A percentile compares a stretch with the other conserved stretches of the same genome.
Evolutionary conservation across 1,140 invertebrate genomes (phyloP).

Genomic region (Drosophila subpulchrella): DNA sequence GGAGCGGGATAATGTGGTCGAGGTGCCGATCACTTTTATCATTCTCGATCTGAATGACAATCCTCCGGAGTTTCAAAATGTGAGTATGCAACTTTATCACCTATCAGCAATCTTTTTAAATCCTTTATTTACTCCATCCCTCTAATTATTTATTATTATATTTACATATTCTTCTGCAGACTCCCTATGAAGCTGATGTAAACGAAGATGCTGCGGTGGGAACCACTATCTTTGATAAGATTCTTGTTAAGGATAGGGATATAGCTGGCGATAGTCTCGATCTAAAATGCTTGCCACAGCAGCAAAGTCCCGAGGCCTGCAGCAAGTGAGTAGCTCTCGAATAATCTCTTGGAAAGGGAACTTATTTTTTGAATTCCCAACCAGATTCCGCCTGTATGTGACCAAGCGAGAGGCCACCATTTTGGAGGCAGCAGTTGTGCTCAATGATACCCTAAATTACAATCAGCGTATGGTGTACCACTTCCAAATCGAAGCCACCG

Average conservation of each 20-base stretch:
- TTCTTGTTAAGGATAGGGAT: slow-evolving; percentile 92
- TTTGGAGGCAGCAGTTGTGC: slow-evolving; percentile 88
- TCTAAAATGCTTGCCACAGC: slow-evolving; percentile 87
- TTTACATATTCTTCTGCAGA: slow-evolving; percentile 82
- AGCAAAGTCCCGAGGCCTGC: slow-evolving; percentile 79
- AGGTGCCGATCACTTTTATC: slow-evolving; percentile 92
- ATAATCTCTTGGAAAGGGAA: background rate
- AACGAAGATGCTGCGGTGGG: slow-evolving; percentile 91
- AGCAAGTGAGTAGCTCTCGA: slow-evolving; percentile 56
- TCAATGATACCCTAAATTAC: slow-evolving; percentile 89
- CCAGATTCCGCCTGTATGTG: slow-evolving; percentile 88
- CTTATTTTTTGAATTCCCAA: background rate
- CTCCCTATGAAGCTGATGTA: slow-evolving; percentile 91
- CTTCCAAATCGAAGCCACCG: slow-evolving; percentile 89
- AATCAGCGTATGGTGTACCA: slow-evolving; percentile 90
- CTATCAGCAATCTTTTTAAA: background rate
- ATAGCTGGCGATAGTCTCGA: slow-evolving; percentile 92
- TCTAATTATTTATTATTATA: background rate
- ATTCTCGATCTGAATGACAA: slow-evolving; percentile 96
- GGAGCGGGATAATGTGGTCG: slow-evolving; percentile 90
- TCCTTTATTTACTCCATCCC: background rate
- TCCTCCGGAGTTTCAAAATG: slow-evolving; percentile 91
- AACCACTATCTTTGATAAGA: slow-evolving; percentile 89
- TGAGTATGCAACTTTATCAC: slow-evolving; percentile 66
- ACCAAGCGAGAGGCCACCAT: slow-evolving; percentile 87